Evolutionary conservation across 2,113 vertebrate genomes (phyloP).

Genomic region (Trogon melanurus): DNA sequence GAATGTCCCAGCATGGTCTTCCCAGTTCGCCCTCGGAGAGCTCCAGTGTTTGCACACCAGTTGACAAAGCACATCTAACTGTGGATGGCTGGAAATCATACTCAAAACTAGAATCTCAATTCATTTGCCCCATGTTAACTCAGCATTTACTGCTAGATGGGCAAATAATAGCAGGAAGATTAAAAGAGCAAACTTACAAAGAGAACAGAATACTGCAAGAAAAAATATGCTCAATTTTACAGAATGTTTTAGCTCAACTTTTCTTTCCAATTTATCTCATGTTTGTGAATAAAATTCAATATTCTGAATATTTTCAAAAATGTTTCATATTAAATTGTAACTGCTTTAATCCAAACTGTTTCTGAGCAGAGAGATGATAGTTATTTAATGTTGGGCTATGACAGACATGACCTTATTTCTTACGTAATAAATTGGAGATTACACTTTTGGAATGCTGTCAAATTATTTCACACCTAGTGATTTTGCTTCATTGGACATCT

Average conservation of each 20-base stretch:
- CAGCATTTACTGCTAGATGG: background rate
- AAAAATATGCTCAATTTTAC: background rate
- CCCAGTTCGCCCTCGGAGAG: background rate
- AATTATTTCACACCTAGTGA: constrained; percentile 41
- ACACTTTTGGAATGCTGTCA: constrained; percentile 24
- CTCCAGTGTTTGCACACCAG: background rate
- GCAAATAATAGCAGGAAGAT: background rate
- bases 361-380: background rate
- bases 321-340: background rate
- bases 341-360: constrained; percentile 21
- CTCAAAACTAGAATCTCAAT: background rate
- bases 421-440: constrained; percentile 37
- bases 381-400: constrained; percentile 19
- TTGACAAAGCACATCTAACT: background rate
- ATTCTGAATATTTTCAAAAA: background rate
- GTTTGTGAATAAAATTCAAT: background rate
- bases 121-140: background rate
- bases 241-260: background rate
- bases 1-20: background rate
- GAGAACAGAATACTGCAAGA: background rate
- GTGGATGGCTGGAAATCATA: background rate
- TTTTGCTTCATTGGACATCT: constrained; percentile 42
- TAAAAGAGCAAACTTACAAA: background rate
- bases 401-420: constrained; percentile 18
- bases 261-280: background rate